phyloP scores from a whole-genome alignment of 1,140 invertebrate genomes.

The Teleopsis dalmanni region DNA sequence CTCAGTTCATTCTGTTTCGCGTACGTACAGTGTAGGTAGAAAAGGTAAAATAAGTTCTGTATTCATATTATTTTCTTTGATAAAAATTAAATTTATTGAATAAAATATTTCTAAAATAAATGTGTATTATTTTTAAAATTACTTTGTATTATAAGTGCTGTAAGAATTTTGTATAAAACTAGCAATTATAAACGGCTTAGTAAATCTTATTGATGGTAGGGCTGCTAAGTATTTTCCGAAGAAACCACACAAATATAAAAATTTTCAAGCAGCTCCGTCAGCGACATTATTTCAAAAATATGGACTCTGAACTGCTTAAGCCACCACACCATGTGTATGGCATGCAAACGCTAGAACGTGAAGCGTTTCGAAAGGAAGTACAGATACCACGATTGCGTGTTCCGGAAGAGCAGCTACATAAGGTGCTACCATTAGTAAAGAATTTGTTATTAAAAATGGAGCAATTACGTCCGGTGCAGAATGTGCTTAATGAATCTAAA shows the following conservation, averaged over 20 bases:
- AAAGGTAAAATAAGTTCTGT: no score
- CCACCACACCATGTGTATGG: slow-evolving; percentile 32
- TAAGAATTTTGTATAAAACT: no score
- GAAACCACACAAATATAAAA: not conserved
- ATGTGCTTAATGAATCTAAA: slow-evolving; percentile 16
- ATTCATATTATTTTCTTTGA: no score
- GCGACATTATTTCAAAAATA: slow-evolving; percentile 34
- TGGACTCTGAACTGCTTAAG: slow-evolving; percentile 25
- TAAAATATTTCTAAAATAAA: no score
- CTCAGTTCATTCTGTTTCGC: no score
- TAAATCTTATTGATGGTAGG: no score
- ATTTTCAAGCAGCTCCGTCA: slow-evolving; percentile 12
- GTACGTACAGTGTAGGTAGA: no score
- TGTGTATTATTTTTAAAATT: no score
- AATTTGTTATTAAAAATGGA: slow-evolving; percentile 58
- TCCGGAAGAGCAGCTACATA: slow-evolving; percentile 45
- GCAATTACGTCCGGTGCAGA: slow-evolving; percentile 60
- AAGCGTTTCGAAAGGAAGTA: slow-evolving; percentile 56
- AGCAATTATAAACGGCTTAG: no score
- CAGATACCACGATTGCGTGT: slow-evolving; percentile 54
- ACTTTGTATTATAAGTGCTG: no score
- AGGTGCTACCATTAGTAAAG: slow-evolving; percentile 53
- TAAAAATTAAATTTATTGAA: no score
- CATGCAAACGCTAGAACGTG: slow-evolving; percentile 50
- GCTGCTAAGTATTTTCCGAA: no score